Conservation (phyloP, 2,113 vertebrate genomes). For the Prunella himalayana region DNA sequence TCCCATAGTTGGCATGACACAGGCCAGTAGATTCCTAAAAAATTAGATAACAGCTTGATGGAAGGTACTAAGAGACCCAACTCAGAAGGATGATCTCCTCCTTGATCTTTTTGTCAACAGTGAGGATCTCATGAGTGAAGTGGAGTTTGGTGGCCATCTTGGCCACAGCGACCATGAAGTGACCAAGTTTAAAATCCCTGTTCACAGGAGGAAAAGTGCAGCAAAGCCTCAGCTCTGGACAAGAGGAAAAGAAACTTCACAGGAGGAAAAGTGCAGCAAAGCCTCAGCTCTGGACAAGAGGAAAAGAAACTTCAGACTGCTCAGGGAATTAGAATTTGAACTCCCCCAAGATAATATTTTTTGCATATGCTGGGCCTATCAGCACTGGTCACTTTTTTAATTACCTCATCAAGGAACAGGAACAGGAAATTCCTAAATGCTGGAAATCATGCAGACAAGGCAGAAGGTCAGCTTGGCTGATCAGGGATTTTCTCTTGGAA, state of each 20-base stretch:
- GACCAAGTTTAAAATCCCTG: background rate
- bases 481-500: background rate
- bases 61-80: rapidly evolving
- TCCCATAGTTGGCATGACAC: background rate
- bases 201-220: background rate
- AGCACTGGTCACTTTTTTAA: background rate
- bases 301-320: background rate
- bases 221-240: background rate
- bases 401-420: background rate
- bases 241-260: too few relatives aligned
- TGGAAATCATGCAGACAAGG: too few relatives aligned
- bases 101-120: background rate
- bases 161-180: background rate
- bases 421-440: background rate
- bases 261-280: too few relatives aligned
- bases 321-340: background rate
- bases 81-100: background rate
- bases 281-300: background rate
- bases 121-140: rapidly evolving
- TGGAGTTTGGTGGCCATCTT: background rate
- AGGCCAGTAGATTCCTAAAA: background rate
- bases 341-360: background rate
- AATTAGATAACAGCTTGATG: background rate
- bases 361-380: background rate
- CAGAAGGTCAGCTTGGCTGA: background rate